Conservation (phyloP, 2,888 invertebrate genomes). For the Eristalis arbustorum region DNA sequence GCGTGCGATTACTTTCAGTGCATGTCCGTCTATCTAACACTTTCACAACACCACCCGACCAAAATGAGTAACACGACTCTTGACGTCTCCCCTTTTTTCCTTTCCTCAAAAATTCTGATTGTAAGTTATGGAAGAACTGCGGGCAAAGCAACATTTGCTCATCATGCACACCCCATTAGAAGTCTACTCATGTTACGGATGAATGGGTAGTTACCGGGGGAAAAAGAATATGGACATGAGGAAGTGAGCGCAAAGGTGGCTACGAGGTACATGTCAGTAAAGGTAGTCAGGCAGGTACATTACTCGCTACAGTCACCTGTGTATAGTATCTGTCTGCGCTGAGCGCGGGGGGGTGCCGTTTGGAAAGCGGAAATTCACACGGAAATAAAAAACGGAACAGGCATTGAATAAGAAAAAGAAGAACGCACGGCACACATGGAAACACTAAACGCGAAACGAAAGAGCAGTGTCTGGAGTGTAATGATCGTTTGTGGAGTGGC, state of each 20-base stretch:
- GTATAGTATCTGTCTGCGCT: neutral
- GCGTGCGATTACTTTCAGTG: slow-evolving; percentile 1
- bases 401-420: slow-evolving; percentile 34
- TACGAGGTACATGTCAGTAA: slow-evolving; percentile 7
- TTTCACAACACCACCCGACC: slow-evolving; percentile 28
- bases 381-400: slow-evolving; percentile 71
- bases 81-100: neutral
- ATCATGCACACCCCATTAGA: slow-evolving; percentile 69
- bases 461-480: slow-evolving; percentile 4
- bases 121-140: slow-evolving; percentile 30
- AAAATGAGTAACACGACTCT: slow-evolving; percentile 20
- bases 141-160: slow-evolving; percentile 42
- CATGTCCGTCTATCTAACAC: neutral
- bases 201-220: slow-evolving; percentile 51
- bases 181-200: slow-evolving; percentile 69
- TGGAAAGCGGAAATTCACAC: slow-evolving; percentile 71
- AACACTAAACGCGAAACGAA: slow-evolving; percentile 11
- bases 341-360: slow-evolving; percentile 14
- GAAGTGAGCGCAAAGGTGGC: slow-evolving; percentile 60
- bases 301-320: slow-evolving; percentile 35
- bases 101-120: slow-evolving; percentile 25
- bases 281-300: slow-evolving; percentile 57
- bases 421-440: neutral
- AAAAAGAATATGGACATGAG: slow-evolving; percentile 54
- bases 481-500: slow-evolving; percentile 32